Evolutionary conservation across 2,797 vertebrate genomes (phyloP).

Genomic region (Merluccius polli): DNA sequence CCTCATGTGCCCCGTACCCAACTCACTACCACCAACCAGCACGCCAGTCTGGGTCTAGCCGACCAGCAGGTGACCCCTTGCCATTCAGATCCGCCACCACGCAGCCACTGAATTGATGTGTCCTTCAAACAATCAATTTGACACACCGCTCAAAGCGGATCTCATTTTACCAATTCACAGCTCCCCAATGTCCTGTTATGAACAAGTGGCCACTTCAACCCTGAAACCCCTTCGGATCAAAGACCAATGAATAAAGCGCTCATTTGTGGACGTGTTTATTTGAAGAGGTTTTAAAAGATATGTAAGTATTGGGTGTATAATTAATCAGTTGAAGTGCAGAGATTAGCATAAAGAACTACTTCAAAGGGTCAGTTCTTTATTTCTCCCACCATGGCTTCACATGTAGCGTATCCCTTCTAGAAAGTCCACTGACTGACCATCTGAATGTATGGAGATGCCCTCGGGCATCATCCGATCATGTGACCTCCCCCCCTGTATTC

Average conservation of each 20-base stretch:
- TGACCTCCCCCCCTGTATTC: slow-evolving; percentile 30
- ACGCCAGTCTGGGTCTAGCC: slow-evolving; percentile 28
- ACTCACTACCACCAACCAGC: slow-evolving; percentile 31
- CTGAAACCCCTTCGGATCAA: neutral
- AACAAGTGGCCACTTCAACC: slow-evolving; percentile 38
- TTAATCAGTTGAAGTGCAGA: slow-evolving; percentile 1
- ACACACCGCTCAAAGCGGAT: slow-evolving; percentile 27
- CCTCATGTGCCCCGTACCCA: neutral
- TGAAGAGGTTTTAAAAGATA: neutral
- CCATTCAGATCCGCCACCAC: no score
- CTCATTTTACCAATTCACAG: slow-evolving; percentile 28
- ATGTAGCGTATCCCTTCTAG: no score
- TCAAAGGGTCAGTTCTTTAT: neutral
- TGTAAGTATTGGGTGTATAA: slow-evolving; percentile 2
- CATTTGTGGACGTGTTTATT: slow-evolving; percentile 22
- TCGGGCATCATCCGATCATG: no score
- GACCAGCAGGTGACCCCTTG: no score
- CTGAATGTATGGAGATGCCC: no score
- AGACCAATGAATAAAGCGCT: slow-evolving; percentile 10
- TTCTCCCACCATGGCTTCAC: neutral
- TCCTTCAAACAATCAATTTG: slow-evolving; percentile 42
- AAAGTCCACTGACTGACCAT: no score
- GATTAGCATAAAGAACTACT: no score
- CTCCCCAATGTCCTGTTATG: slow-evolving; percentile 36
- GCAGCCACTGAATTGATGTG: slow-evolving; percentile 46